Conservation (phyloP, 2,797 vertebrate species). For the Darevskia nairensis region DNA sequence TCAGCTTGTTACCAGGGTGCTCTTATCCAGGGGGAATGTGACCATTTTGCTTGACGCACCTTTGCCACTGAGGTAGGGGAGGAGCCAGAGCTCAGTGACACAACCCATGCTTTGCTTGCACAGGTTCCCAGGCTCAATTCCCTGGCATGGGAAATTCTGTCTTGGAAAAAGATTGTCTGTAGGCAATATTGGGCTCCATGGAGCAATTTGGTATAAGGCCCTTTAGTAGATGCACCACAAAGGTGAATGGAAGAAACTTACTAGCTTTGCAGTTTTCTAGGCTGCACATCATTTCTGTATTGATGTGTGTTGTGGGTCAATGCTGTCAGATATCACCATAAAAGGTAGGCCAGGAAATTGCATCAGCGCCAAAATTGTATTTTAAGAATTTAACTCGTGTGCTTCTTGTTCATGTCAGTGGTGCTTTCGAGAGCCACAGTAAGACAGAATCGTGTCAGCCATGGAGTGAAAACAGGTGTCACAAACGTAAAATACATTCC, state of each 20-base stretch:
- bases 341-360: constrained; percentile 7
- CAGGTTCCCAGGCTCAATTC: background rate
- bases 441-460: background rate
- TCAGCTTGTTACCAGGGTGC: background rate
- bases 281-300: background rate
- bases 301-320: background rate
- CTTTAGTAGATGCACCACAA: background rate
- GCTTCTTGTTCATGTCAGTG: constrained; percentile 28
- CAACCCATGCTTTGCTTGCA: background rate
- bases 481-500: background rate
- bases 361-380: background rate
- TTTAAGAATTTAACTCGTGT: background rate
- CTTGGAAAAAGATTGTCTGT: background rate
- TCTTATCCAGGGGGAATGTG: background rate
- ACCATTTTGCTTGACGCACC: constrained; percentile 13
- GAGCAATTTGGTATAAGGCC: background rate
- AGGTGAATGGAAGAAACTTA: constrained; percentile 41
- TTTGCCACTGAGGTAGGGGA: background rate
- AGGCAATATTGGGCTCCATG: background rate
- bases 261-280: background rate
- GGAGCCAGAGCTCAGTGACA: background rate
- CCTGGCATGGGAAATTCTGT: background rate
- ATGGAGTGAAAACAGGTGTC: accelerated
- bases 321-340: constrained; percentile 1
- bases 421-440: constrained; percentile 13